These are phyloP conservation scores for Phalacrocorax aristotelis DNA, from an alignment of 2,113 vertebrate species.

Conservation along the genomic window DNA sequence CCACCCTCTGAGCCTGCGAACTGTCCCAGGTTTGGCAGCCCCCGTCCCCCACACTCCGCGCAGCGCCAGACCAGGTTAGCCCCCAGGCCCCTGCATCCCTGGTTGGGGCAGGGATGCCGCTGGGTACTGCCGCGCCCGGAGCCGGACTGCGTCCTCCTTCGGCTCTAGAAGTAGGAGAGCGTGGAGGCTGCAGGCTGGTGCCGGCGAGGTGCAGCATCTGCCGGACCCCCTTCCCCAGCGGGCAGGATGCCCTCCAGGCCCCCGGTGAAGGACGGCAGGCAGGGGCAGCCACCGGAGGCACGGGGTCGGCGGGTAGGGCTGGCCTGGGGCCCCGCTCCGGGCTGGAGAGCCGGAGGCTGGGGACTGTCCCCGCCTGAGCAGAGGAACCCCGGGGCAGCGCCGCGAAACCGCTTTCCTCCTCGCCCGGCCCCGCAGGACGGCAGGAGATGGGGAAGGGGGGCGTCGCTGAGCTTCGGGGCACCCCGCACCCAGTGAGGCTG, in stretches of 20 bases:
- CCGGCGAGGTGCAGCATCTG: rapidly evolving
- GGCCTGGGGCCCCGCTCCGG: neutral
- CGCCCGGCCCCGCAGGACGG: neutral
- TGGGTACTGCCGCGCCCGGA: neutral
- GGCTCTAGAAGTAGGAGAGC: neutral
- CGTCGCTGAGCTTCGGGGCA: neutral
- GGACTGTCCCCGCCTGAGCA: neutral
- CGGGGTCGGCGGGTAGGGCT: neutral
- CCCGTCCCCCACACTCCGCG: too few species aligned
- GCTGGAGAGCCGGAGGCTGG: neutral
- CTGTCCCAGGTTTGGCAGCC: too few species aligned
- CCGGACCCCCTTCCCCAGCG: neutral
- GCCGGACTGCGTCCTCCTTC: neutral
- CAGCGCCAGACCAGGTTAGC: neutral
- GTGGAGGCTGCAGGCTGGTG: neutral
- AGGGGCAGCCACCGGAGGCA: neutral
- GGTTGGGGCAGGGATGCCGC: neutral
- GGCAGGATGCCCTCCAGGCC: neutral
- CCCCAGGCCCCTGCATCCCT: neutral
- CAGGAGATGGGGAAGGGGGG: neutral
- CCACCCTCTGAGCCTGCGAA: neutral
- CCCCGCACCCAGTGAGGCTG: too few species aligned
- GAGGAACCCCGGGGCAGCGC: neutral
- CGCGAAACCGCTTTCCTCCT: neutral
- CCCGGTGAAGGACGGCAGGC: neutral